Conservation (phyloP, 2,888 invertebrate species). For the Apoderus coryli region DNA sequence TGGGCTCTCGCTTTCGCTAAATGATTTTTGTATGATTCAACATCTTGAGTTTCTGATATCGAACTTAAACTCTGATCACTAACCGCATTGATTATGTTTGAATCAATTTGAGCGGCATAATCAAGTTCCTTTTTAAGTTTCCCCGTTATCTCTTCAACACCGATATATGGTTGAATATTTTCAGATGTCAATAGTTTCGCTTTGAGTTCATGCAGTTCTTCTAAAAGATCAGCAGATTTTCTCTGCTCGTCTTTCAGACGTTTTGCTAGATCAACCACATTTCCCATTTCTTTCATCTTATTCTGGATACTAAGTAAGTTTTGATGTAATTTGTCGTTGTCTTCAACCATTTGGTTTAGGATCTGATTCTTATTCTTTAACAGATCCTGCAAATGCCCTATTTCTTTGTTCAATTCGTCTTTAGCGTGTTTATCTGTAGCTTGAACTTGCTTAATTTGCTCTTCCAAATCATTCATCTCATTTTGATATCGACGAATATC, state of each 20-base stretch:
- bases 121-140: conserved; percentile 44
- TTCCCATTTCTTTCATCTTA: conserved; percentile 38
- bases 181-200: conserved; percentile 29
- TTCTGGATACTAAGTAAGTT: conserved; percentile 36
- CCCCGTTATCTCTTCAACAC: conserved; percentile 39
- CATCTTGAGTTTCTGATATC: conserved; percentile 20
- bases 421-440: conserved; percentile 36
- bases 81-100: conserved; percentile 41
- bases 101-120: conserved; percentile 44
- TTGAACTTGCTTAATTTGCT: conserved; percentile 30
- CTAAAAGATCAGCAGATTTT: conserved; percentile 29
- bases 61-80: conserved; percentile 28
- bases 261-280: conserved; percentile 10
- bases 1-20: conserved; percentile 14
- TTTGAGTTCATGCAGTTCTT: conserved; percentile 26
- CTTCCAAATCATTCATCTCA: conserved; percentile 21
- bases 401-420: conserved; percentile 36
- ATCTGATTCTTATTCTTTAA: conserved; percentile 43
- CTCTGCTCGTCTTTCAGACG: conserved; percentile 38
- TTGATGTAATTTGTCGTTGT: conserved; percentile 39
- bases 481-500: conserved; percentile 13
- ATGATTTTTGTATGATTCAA: conserved; percentile 30
- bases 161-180: conserved; percentile 29
- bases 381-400: conserved; percentile 39
- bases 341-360: conserved; percentile 42